phyloP scores from a whole-genome alignment of 1,140 invertebrate species.

The Conus betulinus region DNA sequence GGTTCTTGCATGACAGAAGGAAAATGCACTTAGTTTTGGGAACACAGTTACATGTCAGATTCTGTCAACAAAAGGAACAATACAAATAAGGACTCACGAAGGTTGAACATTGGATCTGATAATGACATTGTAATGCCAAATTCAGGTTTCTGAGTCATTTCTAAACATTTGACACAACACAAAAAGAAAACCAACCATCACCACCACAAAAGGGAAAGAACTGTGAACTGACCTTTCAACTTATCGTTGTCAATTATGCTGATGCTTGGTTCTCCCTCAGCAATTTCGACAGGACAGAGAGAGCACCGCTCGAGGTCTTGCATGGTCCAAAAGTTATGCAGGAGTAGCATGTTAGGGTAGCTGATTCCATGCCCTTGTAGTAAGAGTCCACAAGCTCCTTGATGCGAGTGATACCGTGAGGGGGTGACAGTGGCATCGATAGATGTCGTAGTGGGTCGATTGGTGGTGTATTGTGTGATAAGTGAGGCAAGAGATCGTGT shows the following conservation, averaged over 20 bases:
- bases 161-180: no score
- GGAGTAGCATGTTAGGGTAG: conserved; percentile 3
- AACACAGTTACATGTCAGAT: no score
- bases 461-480: neutral
- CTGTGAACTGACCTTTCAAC: no score
- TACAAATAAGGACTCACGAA: no score
- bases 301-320: conserved; percentile 7
- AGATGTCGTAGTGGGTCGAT: neutral
- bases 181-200: no score
- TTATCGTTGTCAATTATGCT: conserved; percentile 16
- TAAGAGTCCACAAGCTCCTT: neutral
- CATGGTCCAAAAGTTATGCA: neutral
- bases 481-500: neutral
- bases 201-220: no score
- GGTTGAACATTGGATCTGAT: no score
- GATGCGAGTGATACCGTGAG: neutral
- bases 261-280: conserved; percentile 15
- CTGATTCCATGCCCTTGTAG: conserved; percentile 15
- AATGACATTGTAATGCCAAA: no score
- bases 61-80: no score
- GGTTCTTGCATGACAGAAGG: no score
- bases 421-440: neutral
- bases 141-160: no score
- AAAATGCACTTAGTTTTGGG: no score
- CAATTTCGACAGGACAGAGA: neutral